Evolutionary conservation across 2,797 vertebrate species (phyloP), one percentile per base, ranked within the genome.

Genomic region (Cyprinodon diabolis): DNA sequence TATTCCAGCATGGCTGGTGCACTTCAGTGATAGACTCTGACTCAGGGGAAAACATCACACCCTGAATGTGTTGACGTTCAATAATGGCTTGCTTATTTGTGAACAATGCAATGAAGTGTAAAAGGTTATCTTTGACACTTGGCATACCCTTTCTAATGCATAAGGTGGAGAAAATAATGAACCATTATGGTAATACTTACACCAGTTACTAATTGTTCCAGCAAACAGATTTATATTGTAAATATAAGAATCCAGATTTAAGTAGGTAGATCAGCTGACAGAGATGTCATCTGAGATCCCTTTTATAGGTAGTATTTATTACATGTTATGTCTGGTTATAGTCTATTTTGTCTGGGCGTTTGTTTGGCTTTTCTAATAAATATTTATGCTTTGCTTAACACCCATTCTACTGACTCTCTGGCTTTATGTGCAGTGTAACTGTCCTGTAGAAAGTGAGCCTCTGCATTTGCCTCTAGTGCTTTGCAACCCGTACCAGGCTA

Each of bases 21-120:
- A 45, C 57, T 66, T 17, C 52, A 72, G 1, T 67, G 75, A 75
- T 0, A 71, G 80, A 87, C 80, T 81, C 69, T 74, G 7, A 15
- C 48, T 69, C n/a, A n/a, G 35, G 40, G 49, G 58, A 71, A 70
- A 66, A 70, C 13, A 45, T 10, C 9, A 60, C 52, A 30, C 52
- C 15, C n/a, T 71, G 37, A 66, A n/a, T 56, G 35, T n/a, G 40
- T 62, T 79, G 6, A 15, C 21, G 40, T 58, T 10, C 56, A 72
- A 72, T 9, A 52, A 68, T 12, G n/a, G 30, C 13, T 47, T 25
- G 23, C 12, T 13, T 9, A 40, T 47, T 9, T 1, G 2, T 37
- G 47, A 15, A 51, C 60, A 63, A 21, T 2, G 19, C 37, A 69
- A 68, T 45, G 73, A 48, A 52, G 25, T 51, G 63, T 55, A 57